phyloP scores from a whole-genome alignment of 2,888 invertebrate species.

The Acrocera orbiculus region DNA sequence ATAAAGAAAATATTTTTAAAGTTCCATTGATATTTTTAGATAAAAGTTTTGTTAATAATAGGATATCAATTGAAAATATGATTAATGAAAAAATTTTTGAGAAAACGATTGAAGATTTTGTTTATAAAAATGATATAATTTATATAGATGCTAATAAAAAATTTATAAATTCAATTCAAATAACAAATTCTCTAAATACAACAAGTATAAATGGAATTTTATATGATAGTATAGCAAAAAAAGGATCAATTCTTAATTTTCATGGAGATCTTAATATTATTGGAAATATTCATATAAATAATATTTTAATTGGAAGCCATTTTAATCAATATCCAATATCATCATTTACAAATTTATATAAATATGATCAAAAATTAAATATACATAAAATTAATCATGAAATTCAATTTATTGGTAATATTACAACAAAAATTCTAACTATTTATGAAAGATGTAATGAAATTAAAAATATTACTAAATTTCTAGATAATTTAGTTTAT shows the following conservation, averaged over 20 bases:
- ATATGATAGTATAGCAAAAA: slow-evolving; percentile 28
- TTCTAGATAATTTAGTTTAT: slow-evolving; percentile 21
- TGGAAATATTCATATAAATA: slow-evolving; percentile 19
- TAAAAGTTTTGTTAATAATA: slow-evolving; percentile 15
- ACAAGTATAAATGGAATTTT: slow-evolving; percentile 28
- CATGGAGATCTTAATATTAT: slow-evolving; percentile 18
- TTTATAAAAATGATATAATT: slow-evolving; percentile 23
- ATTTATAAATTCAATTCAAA: slow-evolving; percentile 24
- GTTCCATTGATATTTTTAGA: slow-evolving; percentile 20
- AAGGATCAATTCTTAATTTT: slow-evolving; percentile 15
- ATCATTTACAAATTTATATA: no score
- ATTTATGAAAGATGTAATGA: slow-evolving; percentile 19
- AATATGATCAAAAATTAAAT: slow-evolving; percentile 16
- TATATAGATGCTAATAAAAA: slow-evolving; percentile 18
- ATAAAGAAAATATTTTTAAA: slow-evolving; percentile 25
- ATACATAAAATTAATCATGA: slow-evolving; percentile 20
- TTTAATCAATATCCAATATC: no score
- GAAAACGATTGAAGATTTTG: slow-evolving; percentile 26
- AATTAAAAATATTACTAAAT: slow-evolving; percentile 16
- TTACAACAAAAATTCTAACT: slow-evolving; percentile 16
- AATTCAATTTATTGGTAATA: slow-evolving; percentile 13
- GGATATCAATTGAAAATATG: slow-evolving; percentile 20
- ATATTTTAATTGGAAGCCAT: no score
- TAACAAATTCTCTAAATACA: slow-evolving; percentile 21
- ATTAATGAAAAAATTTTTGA: slow-evolving; percentile 28